Evolutionary conservation across 2,797 vertebrate species (phyloP).

Genomic region (Spheniscus humboldti): DNA sequence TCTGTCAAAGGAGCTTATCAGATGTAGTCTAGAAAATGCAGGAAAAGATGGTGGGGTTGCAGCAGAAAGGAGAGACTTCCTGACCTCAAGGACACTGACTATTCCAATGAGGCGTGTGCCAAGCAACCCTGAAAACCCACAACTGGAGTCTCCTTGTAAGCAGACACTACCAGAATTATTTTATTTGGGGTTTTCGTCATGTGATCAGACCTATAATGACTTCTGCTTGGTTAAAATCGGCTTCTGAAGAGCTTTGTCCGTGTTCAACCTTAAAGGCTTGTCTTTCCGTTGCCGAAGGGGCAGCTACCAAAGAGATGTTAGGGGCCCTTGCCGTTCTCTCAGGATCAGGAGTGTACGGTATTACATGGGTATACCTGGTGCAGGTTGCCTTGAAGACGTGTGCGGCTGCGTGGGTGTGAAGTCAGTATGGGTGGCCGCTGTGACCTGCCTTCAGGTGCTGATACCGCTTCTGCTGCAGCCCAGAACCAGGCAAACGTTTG

Average conservation of each 20-base stretch:
- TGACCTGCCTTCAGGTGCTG: background rate
- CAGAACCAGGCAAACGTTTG: background rate
- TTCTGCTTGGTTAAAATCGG: background rate
- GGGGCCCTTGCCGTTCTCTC: background rate
- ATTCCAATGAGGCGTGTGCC: background rate
- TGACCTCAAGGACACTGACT: background rate
- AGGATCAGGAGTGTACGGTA: background rate
- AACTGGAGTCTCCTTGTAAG: background rate
- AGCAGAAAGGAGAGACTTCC: background rate
- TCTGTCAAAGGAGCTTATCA: background rate
- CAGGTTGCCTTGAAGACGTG: background rate
- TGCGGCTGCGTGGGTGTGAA: background rate
- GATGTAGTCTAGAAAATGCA: background rate
- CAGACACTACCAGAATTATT: background rate
- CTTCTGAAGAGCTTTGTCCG: background rate
- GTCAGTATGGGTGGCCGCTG: accelerated
- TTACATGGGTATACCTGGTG: background rate
- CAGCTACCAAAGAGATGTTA: background rate
- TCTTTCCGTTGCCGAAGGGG: background rate
- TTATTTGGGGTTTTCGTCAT: background rate
- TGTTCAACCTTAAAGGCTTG: background rate
- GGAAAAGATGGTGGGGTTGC: background rate
- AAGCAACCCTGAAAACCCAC: background rate
- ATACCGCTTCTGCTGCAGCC: background rate
- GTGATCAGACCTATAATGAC: background rate